Conservation (phyloP, 2,888 invertebrate genomes). For the Dione vanillae region DNA sequence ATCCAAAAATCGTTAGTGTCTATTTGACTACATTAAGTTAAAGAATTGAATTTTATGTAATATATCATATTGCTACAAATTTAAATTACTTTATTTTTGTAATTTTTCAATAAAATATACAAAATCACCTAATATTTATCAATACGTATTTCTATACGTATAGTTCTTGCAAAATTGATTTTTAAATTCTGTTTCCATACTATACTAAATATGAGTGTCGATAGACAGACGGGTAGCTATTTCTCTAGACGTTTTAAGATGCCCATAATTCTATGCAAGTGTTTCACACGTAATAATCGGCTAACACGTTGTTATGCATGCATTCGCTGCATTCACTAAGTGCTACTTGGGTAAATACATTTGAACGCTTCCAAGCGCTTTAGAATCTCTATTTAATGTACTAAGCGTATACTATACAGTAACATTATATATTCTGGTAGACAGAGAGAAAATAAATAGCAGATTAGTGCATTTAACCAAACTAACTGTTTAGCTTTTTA, state of each 20-base stretch:
- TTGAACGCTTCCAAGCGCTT: conserved; percentile 43
- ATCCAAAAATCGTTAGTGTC: too few species aligned
- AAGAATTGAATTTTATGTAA: too few species aligned
- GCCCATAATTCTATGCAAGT: conserved; percentile 69
- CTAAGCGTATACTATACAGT: background rate
- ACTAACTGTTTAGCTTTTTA: too few species aligned
- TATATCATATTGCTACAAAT: too few species aligned
- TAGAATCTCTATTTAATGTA: conserved; percentile 37
- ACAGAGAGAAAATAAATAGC: too few species aligned
- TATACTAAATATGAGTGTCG: conserved; percentile 51
- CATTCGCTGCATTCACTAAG: conserved; percentile 60
- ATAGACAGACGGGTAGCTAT: conserved; percentile 62
- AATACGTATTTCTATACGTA: too few species aligned
- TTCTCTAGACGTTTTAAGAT: conserved; percentile 68
- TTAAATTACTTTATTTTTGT: too few species aligned
- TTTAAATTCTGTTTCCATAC: conserved; percentile 49
- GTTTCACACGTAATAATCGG: conserved; percentile 75
- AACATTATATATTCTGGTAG: too few species aligned
- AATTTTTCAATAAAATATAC: too few species aligned
- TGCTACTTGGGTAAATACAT: conserved; percentile 49
- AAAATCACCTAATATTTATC: too few species aligned
- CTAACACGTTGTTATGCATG: conserved; percentile 63
- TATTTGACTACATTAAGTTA: too few species aligned
- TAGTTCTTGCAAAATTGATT: background rate
- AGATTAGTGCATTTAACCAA: too few species aligned